Evolutionary conservation across 2,113 vertebrate species (phyloP).

Genomic region (Amphiprion percula): DNA sequence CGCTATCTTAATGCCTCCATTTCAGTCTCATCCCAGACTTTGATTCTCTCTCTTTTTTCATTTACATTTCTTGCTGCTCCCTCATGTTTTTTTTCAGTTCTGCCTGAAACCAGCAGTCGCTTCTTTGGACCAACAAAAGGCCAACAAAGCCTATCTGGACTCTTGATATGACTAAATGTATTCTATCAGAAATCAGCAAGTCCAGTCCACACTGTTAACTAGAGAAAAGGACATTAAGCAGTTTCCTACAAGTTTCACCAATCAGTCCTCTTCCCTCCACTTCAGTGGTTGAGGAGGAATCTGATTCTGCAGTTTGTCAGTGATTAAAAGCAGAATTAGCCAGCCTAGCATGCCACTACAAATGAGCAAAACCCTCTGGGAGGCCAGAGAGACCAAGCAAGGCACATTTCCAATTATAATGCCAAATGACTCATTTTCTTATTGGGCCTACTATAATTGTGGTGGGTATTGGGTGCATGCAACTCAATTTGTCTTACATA

Average conservation of each 20-base stretch:
- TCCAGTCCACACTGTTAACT: neutral
- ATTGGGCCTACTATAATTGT: constrained; percentile 96
- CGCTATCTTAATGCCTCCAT: constrained; percentile 66
- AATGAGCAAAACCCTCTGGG: constrained; percentile 90
- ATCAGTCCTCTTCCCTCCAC: constrained; percentile 22
- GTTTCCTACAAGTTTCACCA: constrained; percentile 39
- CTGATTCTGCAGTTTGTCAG: constrained; percentile 75
- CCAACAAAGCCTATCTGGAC: neutral
- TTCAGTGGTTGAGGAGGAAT: constrained; percentile 43
- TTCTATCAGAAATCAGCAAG: neutral
- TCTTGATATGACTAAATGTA: neutral
- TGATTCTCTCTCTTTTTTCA: constrained; percentile 38
- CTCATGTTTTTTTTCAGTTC: constrained; percentile 6
- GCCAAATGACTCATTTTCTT: constrained; percentile 98
- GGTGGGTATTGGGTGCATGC: constrained; percentile 97
- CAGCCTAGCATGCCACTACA: constrained; percentile 89
- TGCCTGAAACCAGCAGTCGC: constrained; percentile 16
- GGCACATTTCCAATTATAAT: constrained; percentile 97
- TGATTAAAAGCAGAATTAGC: constrained; percentile 93
- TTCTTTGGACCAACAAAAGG: neutral
- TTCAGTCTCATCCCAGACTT: constrained; percentile 61
- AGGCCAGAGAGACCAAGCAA: constrained; percentile 90
- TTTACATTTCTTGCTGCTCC: constrained; percentile 39
- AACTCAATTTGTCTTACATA: constrained; percentile 99
- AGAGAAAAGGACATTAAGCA: constrained; percentile 4